Base-by-base conservation (phyloP, 1,140 invertebrate species). In the Drosophila ambigua region DNA sequence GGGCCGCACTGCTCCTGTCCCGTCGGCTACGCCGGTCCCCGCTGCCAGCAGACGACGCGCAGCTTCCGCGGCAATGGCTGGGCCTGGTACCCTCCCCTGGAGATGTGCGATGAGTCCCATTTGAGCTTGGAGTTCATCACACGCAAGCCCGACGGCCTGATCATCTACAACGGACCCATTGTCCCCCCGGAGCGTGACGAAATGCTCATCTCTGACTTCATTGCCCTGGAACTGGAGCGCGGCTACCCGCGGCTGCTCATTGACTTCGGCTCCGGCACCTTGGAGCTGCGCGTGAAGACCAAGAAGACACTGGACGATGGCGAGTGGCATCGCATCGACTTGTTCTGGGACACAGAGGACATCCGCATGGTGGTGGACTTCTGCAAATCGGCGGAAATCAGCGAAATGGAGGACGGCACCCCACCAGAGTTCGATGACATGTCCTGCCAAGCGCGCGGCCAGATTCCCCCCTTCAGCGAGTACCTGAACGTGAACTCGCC, bases 141-240 rank as follows among this genome's bases (percentile, higher is more conserved):
- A 0, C 94, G 95, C 77, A 96, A 97, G 91, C 94, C 95, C 0
- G 97, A 98, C 90, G 98, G 98, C 2, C 93, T 99, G n/a, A 93
- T 99, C 45, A 93, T 99, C 7, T 99, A 99, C 92, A 99, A 99
- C 92, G 98, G 98, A 39, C 98, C 98, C 0, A 98, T 99, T 77
- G 97, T 97, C 13, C 96, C 97, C 50, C 97, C 97, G 0, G 97
- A 98, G 92, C 92, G 94, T 4, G 97, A 98, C 90, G 97, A 98
- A 94, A 94, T 95, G 66, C 94, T 98, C 92, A 95, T 98, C 45
- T 97, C 96, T 2, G 96, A 99, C 93, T 99, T 99, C 76, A 97
- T 99, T 75, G 97, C 98, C 2, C 92, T 99, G 26, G 98, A 99
- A 92, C 90, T 99, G 76, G 96, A 97, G 89, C 94, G 96, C 68